Base-by-base conservation (phyloP, 2,888 invertebrate genomes). In the Cyclophora albipunctata region DNA sequence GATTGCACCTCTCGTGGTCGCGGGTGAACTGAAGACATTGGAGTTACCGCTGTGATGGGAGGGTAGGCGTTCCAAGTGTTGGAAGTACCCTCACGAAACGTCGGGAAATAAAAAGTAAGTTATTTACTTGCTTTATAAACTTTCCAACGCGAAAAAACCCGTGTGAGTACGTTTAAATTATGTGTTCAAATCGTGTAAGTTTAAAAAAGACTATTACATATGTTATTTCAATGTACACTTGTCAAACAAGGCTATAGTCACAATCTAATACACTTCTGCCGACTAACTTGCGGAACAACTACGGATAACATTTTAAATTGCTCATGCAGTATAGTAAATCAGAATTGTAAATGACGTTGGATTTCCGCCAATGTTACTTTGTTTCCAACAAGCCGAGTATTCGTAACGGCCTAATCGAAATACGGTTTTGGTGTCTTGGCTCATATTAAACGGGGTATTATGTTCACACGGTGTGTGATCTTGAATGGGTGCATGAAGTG, bases 311-410 rank as follows among this genome's bases (percentile, higher is more conserved):
- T 73, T 75, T 74, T 67, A 71, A 80, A 78, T 77, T 71, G 75
- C 71, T 75, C 73, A 69, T 78, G 75, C 78, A 68, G 74, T 73
- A 58, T 64, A 74, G 69, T 78, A 76, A 81, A 81, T 80, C 75
- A 77, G 74, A 78, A 79, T 76, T 79, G 75, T 79, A 78, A 80
- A 78, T 77, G 76, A 71, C 67, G 67, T 81, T 85, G 84, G 84
- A 81, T 77, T 72, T 71, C 72, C 69, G 84, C 85, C 85, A 85
- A 84, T 71, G 74, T 73, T 76, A 78, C 75, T 81, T 77, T 78
- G 80, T 81, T 75, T 71, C 72, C 75, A 74, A 78, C 73, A 71
- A 73, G 67, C 62, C 65, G 63, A 67, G 67, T 66, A 73, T 72
- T 71, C 71, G 72, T 75, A 71, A 71, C 70, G 70, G 70, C 64